These are phyloP conservation scores for Heterodera filipjevi DNA, from an alignment of 2,888 invertebrate species.

Conservation along the genomic window DNA sequence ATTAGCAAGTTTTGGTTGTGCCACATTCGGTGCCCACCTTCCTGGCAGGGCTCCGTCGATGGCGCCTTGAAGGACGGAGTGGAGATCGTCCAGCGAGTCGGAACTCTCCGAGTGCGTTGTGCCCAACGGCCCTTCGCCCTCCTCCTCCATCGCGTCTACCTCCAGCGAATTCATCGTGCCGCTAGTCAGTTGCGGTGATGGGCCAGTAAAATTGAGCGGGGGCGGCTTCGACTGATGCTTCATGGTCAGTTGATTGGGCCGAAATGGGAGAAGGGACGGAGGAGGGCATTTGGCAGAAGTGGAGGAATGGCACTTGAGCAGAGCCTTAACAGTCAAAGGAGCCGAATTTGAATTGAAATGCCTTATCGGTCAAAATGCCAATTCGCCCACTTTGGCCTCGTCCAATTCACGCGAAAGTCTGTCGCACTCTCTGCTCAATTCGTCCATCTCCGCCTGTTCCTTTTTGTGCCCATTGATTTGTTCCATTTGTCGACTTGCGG, in stretches of 20 bases:
- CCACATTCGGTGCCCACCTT: background rate
- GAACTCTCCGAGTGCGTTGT: conserved; percentile 19
- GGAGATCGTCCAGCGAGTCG: conserved; percentile 25
- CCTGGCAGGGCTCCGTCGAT: conserved; percentile 1
- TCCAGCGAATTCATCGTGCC: background rate
- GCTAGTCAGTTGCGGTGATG: background rate
- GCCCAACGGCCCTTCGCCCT: background rate
- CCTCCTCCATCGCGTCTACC: background rate
- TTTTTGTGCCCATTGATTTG: background rate
- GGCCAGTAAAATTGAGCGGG: background rate
- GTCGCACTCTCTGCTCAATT: conserved; percentile 22
- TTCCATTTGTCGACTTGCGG: background rate
- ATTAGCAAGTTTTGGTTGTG: background rate
- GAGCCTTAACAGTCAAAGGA: background rate
- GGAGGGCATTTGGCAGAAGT: background rate
- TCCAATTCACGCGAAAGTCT: conserved; percentile 14
- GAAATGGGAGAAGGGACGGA: background rate
- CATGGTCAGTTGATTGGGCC: background rate
- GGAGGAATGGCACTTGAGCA: background rate
- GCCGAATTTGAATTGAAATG: background rate
- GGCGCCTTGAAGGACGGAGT: conserved; percentile 21
- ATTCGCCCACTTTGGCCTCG: conserved; percentile 22
- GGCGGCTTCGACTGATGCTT: background rate
- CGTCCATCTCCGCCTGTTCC: conserved; percentile 5
- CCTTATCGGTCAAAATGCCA: background rate